These are phyloP conservation scores for Drosophila picticornis DNA, from an alignment of 2,888 invertebrate genomes.

Conservation along the genomic window DNA sequence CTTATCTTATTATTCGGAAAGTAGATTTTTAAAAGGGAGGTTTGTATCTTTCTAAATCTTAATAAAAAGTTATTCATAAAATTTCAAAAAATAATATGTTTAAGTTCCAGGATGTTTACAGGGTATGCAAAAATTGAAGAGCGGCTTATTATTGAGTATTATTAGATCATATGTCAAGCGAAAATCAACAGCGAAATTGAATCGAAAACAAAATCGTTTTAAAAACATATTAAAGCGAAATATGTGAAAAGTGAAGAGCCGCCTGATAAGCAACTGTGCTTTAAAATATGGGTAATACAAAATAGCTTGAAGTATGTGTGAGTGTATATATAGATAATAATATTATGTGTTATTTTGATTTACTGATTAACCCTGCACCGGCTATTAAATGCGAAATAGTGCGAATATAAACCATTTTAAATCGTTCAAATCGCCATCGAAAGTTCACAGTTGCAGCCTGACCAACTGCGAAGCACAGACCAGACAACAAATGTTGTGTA, in stretches of 20 bases:
- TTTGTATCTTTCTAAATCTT: not conserved
- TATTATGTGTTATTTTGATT: slow-evolving; percentile 16
- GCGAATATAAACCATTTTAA: slow-evolving; percentile 32
- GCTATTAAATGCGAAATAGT: slow-evolving; percentile 18
- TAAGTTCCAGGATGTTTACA: not conserved
- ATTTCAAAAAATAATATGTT: not conserved
- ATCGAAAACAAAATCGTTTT: slow-evolving; percentile 67
- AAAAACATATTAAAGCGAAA: slow-evolving; percentile 63
- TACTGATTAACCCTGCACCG: slow-evolving; percentile 5
- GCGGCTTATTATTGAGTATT: slow-evolving; percentile 17
- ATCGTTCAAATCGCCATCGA: slow-evolving; percentile 55
- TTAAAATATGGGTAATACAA: not conserved
- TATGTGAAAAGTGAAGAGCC: slow-evolving; percentile 38
- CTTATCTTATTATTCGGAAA: not conserved
- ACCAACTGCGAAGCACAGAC: not conserved
- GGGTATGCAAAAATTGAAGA: slow-evolving; percentile 4
- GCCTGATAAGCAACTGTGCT: slow-evolving; percentile 56
- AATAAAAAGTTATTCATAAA: not conserved
- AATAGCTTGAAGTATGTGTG: not conserved
- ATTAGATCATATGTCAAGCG: slow-evolving; percentile 56
- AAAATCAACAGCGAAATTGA: slow-evolving; percentile 21
- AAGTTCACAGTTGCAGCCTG: slow-evolving; percentile 29
- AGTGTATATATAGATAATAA: slow-evolving; percentile 10
- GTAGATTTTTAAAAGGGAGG: not conserved
- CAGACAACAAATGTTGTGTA: slow-evolving; percentile 60